Evolutionary conservation across 2,888 invertebrate genomes (phyloP).

Genomic region (Scaptomyza caliginosa): DNA sequence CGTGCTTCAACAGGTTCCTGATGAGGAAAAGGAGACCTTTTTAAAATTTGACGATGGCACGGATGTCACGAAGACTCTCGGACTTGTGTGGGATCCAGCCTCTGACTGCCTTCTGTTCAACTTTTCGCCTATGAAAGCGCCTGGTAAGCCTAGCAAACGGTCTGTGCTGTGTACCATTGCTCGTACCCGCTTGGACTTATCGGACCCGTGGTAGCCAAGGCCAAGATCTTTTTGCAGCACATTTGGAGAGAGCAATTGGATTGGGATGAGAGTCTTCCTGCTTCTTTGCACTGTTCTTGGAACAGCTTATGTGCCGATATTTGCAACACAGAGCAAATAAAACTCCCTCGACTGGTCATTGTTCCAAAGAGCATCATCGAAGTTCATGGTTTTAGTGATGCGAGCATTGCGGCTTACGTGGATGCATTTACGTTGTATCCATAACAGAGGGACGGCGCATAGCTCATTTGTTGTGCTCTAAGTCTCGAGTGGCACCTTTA

Average conservation of each 20-base stretch:
- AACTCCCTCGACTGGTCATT: background rate
- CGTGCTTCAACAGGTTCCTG: too few species aligned
- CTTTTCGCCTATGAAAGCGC: too few species aligned
- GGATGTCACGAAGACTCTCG: too few species aligned
- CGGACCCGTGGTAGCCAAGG: too few species aligned
- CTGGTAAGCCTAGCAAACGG: background rate
- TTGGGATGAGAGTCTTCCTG: conserved; percentile 2
- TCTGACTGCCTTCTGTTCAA: too few species aligned
- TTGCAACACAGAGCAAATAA: too few species aligned
- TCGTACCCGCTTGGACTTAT: too few species aligned
- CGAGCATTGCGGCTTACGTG: background rate
- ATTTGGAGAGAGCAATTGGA: background rate
- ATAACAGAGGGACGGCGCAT: background rate
- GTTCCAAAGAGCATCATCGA: background rate
- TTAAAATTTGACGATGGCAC: too few species aligned
- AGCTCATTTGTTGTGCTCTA: background rate
- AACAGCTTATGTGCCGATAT: background rate
- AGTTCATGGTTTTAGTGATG: background rate
- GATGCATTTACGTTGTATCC: background rate
- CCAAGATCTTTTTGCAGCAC: background rate
- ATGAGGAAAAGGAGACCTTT: too few species aligned
- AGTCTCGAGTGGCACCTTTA: background rate
- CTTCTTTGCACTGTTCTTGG: background rate
- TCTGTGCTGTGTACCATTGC: too few species aligned
- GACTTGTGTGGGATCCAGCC: too few species aligned